Evolutionary conservation across 2,888 invertebrate species (phyloP), one percentile per base, ranked within the genome.

Genomic region (Cinara cedri): DNA sequence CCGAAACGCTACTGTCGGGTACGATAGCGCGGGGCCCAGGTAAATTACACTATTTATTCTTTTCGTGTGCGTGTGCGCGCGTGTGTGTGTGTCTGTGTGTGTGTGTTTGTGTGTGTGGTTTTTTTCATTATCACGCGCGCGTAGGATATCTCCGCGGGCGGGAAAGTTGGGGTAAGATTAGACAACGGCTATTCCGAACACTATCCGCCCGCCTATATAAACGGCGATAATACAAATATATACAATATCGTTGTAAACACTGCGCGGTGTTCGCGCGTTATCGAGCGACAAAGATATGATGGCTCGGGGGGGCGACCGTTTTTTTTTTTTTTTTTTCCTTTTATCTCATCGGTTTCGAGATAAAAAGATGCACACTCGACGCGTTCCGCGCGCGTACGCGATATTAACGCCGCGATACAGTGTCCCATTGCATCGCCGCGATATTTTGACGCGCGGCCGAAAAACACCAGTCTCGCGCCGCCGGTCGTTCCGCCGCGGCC

Each of bases 151-250:
- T 55, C 13, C 16, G 63, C 13, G 11, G 74, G 57, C 66, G 16
- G 75, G 54, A 76, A 76, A 68, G 76, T 76, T 46, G 76, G 76
- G 76, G 76, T 68, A 57, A 76, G 76, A 76, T 76, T 76, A 76
- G 76, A 76, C 76, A 76, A 76, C 76, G 76, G 76, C 75, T 55
- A 44, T 66, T 51, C 75, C 65, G 65, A 62, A 26, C 54, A 44
- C 68, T 76, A 76, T 76, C 76, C 68, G 34, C 34, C n/a, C n/a
- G n/a, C n/a, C n/a, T n/a, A n/a, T n/a, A n/a, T n/a, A n/a, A n/a
- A n/a, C n/a, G n/a, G n/a, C n/a, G n/a, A n/a, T n/a, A n/a, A n/a
- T n/a, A n/a, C n/a, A n/a, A n/a, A n/a, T n/a, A n/a, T n/a, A n/a
- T n/a, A n/a, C n/a, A n/a, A n/a, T n/a, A n/a, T n/a, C n/a, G n/a